Percentiles rank a stretch among this genome's conserved stretches.
Evolutionary conservation across 2,797 vertebrate genomes (phyloP).

Genomic region (Paramormyrops hopkinsi): DNA sequence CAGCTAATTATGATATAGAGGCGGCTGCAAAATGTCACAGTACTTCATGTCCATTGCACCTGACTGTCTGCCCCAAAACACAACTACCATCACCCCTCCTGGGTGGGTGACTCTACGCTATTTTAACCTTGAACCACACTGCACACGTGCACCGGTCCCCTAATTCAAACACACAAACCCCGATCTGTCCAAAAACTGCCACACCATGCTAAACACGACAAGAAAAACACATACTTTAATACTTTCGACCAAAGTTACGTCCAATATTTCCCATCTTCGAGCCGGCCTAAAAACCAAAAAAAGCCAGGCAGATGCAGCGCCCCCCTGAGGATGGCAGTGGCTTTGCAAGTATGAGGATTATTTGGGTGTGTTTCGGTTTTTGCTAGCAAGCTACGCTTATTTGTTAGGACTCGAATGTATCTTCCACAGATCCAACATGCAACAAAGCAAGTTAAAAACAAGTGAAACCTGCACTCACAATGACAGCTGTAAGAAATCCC

Average conservation of each 20-base stretch:
- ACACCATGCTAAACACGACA: not conserved
- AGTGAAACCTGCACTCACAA: slow-evolving; percentile 30
- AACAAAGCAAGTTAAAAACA: slow-evolving; percentile 44
- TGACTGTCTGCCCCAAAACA: not conserved
- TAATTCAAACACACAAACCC: not conserved
- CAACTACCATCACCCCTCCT: not conserved
- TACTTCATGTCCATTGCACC: not conserved
- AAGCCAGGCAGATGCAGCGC: not conserved
- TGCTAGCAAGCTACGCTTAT: slow-evolving; percentile 36
- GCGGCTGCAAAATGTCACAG: not conserved
- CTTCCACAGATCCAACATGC: slow-evolving; percentile 61
- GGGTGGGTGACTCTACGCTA: not conserved
- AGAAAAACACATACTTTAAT: not conserved
- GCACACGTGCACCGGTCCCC: not conserved
- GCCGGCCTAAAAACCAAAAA: not conserved
- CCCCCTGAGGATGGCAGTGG: not conserved
- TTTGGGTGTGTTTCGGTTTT: slow-evolving; percentile 5
- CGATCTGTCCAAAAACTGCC: not conserved
- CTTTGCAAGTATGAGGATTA: not conserved
- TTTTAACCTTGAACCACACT: not conserved
- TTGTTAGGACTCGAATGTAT: slow-evolving; percentile 52
- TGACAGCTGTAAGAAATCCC: slow-evolving; percentile 27
- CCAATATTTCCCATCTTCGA: not conserved
- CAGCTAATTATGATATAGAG: not conserved
- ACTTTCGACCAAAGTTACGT: not conserved